Percentiles rank a stretch among this genome's conserved stretches.
phyloP scores from a whole-genome alignment of 2,888 invertebrate genomes.

The Ecdyonurus torrentis region DNA sequence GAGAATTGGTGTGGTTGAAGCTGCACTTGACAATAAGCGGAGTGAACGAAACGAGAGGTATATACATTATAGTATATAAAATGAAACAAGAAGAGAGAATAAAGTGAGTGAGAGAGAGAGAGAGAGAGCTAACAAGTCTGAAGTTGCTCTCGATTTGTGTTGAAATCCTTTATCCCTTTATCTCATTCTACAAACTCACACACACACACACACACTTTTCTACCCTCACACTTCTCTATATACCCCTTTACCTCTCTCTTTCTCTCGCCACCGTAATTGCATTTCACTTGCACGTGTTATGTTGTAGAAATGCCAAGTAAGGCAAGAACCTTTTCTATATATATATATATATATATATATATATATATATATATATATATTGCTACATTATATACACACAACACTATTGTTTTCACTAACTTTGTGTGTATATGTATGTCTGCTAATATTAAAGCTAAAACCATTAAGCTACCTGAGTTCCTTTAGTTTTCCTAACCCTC shows the following conservation, averaged over 20 bases:
- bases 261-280: constrained; percentile 4
- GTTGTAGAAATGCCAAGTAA: background rate
- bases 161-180: constrained; percentile 4
- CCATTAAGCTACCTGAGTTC: constrained; percentile 5
- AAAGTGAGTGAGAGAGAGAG: background rate
- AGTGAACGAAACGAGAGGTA: background rate
- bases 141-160: constrained; percentile 1
- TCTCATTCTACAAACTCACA: constrained; percentile 1
- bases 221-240: background rate
- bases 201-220: background rate
- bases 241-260: background rate
- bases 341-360: too few species aligned
- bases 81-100: background rate
- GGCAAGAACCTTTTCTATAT: too few species aligned
- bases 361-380: too few species aligned
- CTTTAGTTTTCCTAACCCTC: too few species aligned
- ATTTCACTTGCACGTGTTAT: constrained; percentile 5
- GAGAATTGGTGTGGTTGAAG: background rate
- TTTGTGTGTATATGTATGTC: background rate
- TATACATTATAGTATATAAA: too few species aligned
- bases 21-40: constrained; percentile 1
- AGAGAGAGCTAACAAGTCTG: background rate
- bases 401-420: background rate
- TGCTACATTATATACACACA: too few species aligned
- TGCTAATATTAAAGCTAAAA: background rate